A percentile compares a stretch with the other conserved stretches of the same genome.
Evolutionary conservation across 1,140 invertebrate genomes (phyloP).

Genomic region (Panagrolaimus sp.): DNA sequence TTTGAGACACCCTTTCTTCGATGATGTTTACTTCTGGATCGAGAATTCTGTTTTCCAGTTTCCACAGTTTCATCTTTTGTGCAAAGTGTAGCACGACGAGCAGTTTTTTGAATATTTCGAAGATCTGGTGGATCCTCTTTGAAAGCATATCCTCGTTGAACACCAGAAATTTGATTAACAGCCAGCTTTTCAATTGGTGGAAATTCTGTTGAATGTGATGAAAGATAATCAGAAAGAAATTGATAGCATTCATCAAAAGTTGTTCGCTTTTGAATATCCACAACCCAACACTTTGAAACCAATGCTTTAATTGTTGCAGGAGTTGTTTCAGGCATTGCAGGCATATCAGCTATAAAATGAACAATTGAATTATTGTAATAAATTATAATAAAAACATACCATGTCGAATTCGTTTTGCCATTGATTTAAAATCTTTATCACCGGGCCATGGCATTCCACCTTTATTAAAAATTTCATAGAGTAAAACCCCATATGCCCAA

Average conservation of each 20-base stretch:
- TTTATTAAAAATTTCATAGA: constrained; percentile 60
- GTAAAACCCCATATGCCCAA: constrained; percentile 61
- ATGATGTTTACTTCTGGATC: too few species aligned
- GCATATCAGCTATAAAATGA: neutral
- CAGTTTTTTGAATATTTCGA: neutral
- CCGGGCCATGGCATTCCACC: constrained; percentile 43
- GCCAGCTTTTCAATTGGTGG: constrained; percentile 1
- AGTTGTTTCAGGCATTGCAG: neutral
- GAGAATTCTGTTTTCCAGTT: too few species aligned
- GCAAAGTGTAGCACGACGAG: neutral
- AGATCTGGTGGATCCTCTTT: neutral
- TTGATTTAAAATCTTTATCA: constrained; percentile 12
- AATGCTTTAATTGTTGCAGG: neutral
- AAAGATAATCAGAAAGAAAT: constrained; percentile 1
- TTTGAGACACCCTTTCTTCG: too few species aligned
- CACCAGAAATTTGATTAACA: neutral
- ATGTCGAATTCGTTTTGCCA: constrained; percentile 13
- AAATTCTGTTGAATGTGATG: neutral
- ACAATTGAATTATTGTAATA: too few species aligned
- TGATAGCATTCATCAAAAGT: constrained; percentile 11
- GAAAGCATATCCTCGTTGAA: neutral
- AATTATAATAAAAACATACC: neutral
- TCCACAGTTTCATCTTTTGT: too few species aligned
- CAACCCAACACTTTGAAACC: neutral
- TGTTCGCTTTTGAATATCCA: neutral